A percentile compares a stretch with the other conserved stretches of the same genome.
These are phyloP conservation scores for Ferrisia virgata DNA, from an alignment of 2,888 invertebrate species.

Conservation along the genomic window DNA sequence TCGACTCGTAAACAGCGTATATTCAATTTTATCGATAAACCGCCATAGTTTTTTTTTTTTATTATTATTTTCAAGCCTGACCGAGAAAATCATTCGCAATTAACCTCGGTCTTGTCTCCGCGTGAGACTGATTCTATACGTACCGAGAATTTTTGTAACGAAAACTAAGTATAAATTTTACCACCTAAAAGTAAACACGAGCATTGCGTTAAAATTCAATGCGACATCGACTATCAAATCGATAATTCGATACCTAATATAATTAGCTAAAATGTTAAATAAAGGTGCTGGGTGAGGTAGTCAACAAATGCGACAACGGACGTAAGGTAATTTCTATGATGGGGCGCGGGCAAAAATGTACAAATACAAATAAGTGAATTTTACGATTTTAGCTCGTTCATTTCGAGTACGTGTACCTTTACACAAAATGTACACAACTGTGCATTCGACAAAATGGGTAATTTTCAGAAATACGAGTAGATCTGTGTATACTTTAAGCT, in stretches of 20 bases:
- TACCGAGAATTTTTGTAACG: background rate
- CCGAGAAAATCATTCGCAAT: background rate
- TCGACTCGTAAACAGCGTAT: background rate
- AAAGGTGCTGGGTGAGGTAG: no score
- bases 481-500: no score
- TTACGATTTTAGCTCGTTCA: no score
- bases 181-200: background rate
- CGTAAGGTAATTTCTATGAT: no score
- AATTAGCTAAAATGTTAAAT: no score
- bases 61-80: background rate
- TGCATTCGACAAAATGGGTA: no score
- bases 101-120: background rate
- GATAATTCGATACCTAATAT: background rate
- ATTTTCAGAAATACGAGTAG: no score
- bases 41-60: background rate
- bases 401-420: no score
- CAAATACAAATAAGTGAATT: no score
- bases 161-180: background rate
- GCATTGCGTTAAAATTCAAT: background rate
- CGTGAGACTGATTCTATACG: background rate
- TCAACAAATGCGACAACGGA: no score
- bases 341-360: no score
- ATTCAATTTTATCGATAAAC: background rate
- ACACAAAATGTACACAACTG: no score
- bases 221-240: background rate